Conservation (phyloP, 2,113 vertebrate genomes). For the Orientallactaga bullata region DNA sequence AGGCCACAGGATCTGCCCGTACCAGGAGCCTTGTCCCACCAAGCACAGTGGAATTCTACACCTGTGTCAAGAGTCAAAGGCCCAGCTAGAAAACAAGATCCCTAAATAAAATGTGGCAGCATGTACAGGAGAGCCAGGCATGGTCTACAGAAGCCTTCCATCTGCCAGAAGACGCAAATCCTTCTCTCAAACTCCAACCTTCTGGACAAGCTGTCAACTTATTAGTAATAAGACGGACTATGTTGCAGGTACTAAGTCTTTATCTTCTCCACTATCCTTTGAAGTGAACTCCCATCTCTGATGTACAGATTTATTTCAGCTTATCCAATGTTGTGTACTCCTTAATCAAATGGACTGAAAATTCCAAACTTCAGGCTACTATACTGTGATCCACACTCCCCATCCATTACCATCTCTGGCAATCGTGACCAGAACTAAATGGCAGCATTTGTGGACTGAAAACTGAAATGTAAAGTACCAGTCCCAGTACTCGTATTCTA, state of each 20-base stretch:
- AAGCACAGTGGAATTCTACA: neutral
- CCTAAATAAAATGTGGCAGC: too few species aligned
- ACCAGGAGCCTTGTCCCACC: too few species aligned
- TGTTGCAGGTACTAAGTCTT: neutral
- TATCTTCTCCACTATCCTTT: constrained; percentile 1
- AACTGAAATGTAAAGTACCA: neutral
- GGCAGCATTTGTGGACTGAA: neutral
- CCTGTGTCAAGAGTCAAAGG: neutral
- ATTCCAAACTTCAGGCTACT: neutral
- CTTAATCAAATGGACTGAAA: neutral
- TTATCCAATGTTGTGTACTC: neutral
- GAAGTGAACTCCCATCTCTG: neutral
- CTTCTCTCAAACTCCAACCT: neutral
- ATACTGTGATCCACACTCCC: neutral
- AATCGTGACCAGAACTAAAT: neutral
- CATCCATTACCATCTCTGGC: neutral
- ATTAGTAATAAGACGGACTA: neutral
- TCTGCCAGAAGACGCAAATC: neutral
- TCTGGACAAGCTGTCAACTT: neutral
- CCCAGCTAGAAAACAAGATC: neutral
- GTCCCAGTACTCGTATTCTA: neutral
- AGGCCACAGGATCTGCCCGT: neutral
- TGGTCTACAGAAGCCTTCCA: neutral
- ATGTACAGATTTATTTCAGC: neutral
- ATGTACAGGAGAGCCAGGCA: neutral